Base-by-base conservation (phyloP, 2,888 invertebrate species). In the Sesamia inferens region DNA sequence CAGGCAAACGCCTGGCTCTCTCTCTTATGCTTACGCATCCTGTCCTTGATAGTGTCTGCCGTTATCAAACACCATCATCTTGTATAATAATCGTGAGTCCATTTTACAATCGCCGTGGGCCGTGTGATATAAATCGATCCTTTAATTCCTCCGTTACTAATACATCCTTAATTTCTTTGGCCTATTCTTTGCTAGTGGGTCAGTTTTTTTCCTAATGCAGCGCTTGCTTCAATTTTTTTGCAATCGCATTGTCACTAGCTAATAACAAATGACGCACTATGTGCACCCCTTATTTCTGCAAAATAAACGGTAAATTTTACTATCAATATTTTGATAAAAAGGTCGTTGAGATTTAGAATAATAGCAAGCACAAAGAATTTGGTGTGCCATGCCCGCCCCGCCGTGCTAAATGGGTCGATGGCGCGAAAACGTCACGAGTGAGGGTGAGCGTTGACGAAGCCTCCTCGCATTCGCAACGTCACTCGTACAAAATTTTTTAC, bases 11-110 rank as follows among this genome's bases (percentile, higher is more conserved):
- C 96, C 96, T 93, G 94, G 89, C 92, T 93, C 90, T 92, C 93
- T 93, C 92, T 94, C 92, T 96, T 96, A 93, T 95, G 94, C 91
- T 96, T 96, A 96, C 96, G 96, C 96, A 96, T 96, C 90, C 92
- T 96, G 95, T 91, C 93, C 93, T 85, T 90, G 92, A 92, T 92
- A 92, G 89, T 93, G 89, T 91, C 92, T 93, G 91, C 90, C 92
- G 92, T 91, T 93, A 92, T 91, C 92, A 93, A 95, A 94, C 93
- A 93, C 92, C 92, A 93, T 92, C 92, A 91, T 92, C 89, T 89
- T 93, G 91, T 89, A 92, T 90, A 92, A 85, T 92, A 94, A 94
- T 95, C 96, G 95, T 92, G 92, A 92, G 94, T 96, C 96, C 96
- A 96, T 96, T 95, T 92, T 95, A 92, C 94, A 93, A 92, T 92